A percentile compares a stretch with the other conserved stretches of the same genome.
These are phyloP conservation scores for Rhinolophus ferrumequinum DNA, from an alignment of 2,113 vertebrate species.

Conservation along the genomic window DNA sequence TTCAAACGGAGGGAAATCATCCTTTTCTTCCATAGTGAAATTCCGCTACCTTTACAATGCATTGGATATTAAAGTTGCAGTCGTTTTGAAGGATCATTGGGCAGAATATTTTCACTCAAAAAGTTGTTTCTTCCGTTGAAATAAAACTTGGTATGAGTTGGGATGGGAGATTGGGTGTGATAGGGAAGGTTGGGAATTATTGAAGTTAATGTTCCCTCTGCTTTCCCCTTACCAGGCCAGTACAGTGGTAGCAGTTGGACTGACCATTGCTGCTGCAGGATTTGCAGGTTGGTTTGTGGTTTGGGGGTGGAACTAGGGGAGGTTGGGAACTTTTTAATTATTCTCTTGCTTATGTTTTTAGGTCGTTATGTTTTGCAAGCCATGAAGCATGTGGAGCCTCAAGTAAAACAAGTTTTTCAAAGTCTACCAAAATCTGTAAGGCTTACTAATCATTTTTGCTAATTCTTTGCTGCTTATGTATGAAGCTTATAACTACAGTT, in stretches of 20 bases:
- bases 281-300: slow-evolving; percentile 91
- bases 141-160: not conserved
- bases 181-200: not conserved
- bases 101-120: not conserved
- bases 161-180: not conserved
- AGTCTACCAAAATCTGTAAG: slow-evolving; percentile 93
- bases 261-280: slow-evolving; percentile 94
- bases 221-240: slow-evolving; percentile 86
- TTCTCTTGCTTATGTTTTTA: slow-evolving; percentile 80
- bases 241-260: slow-evolving; percentile 93
- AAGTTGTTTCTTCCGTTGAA: not conserved
- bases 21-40: not conserved
- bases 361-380: slow-evolving; percentile 94
- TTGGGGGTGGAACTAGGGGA: not conserved
- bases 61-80: not conserved
- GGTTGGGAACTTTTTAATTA: not conserved
- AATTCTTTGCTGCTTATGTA: not conserved
- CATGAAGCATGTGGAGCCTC: slow-evolving; percentile 95
- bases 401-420: slow-evolving; percentile 94
- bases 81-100: not conserved
- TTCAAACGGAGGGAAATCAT: not conserved
- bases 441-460: slow-evolving; percentile 2
- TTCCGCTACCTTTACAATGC: not conserved
- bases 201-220: not conserved
- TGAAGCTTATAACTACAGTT: not conserved